phyloP scores from a whole-genome alignment of 2,888 invertebrate genomes.

The Leucozona laternaria region DNA sequence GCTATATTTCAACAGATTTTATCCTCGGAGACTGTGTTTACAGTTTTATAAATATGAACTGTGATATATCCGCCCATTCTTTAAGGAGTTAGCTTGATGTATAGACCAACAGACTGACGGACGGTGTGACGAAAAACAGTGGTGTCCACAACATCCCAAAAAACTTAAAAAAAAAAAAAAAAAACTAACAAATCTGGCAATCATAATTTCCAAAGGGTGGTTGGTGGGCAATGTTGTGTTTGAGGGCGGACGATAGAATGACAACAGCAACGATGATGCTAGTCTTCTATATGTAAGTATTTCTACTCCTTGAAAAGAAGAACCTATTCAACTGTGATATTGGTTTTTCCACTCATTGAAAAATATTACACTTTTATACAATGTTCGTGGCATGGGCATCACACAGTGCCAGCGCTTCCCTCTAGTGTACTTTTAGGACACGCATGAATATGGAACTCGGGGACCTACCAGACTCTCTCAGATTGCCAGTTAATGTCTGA shows the following conservation, averaged over 20 bases:
- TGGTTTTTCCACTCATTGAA: constrained; percentile 74
- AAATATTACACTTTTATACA: constrained; percentile 55
- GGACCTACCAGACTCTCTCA: constrained; percentile 1
- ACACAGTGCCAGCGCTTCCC: constrained; percentile 1
- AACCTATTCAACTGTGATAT: constrained; percentile 70
- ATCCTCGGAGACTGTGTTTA: no score
- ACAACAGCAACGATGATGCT: constrained; percentile 39
- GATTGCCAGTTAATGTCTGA: constrained; percentile 68
- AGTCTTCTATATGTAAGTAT: background rate
- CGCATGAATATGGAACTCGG: no score
- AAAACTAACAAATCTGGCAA: constrained; percentile 2
- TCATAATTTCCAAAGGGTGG: background rate
- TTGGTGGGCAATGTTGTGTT: background rate
- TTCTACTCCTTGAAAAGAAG: constrained; percentile 9
- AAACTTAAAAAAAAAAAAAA: background rate
- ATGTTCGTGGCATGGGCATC: constrained; percentile 26
- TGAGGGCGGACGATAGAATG: constrained; percentile 1
- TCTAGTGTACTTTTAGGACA: constrained; percentile 12
- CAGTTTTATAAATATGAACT: no score
- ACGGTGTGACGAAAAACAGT: no score
- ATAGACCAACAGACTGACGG: no score
- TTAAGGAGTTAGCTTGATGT: no score
- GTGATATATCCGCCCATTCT: no score
- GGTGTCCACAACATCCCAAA: no score
- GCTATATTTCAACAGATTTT: no score